Conservation (phyloP, 2,113 vertebrate genomes). For the Gymnocephalus cernua region DNA sequence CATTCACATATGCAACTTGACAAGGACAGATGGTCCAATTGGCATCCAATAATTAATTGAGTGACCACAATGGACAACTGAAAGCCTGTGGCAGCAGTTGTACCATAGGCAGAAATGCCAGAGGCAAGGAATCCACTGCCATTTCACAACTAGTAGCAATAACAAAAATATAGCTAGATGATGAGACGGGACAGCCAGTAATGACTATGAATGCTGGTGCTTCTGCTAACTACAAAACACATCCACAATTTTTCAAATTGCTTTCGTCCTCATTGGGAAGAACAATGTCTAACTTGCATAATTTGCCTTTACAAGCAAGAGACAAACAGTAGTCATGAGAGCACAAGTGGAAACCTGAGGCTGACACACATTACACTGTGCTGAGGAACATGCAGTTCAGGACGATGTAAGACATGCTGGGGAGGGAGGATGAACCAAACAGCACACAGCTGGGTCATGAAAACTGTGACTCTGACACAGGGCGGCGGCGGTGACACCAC, state of each 20-base stretch:
- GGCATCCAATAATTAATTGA: slow-evolving; percentile 20
- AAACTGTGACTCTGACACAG: slow-evolving; percentile 66
- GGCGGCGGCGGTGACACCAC: slow-evolving; percentile 93
- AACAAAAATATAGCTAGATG: slow-evolving; percentile 26
- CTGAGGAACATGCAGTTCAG: slow-evolving; percentile 73
- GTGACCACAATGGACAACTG: not conserved
- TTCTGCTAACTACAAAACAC: slow-evolving; percentile 11
- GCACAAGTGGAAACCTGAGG: slow-evolving; percentile 40
- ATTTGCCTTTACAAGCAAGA: slow-evolving; percentile 46
- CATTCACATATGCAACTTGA: slow-evolving; percentile 14
- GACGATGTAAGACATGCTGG: slow-evolving; percentile 63
- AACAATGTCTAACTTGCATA: slow-evolving; percentile 11
- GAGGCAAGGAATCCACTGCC: not conserved
- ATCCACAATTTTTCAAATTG: slow-evolving; percentile 14
- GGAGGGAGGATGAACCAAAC: slow-evolving; percentile 46
- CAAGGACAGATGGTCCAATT: not conserved
- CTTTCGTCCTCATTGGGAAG: not conserved
- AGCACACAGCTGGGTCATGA: slow-evolving; percentile 58
- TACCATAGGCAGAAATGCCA: slow-evolving; percentile 20
- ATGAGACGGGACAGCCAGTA: slow-evolving; percentile 35
- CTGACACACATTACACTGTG: slow-evolving; percentile 51
- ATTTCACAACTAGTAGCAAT: slow-evolving; percentile 10
- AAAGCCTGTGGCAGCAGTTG: not conserved
- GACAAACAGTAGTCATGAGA: slow-evolving; percentile 30
- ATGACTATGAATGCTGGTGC: slow-evolving; percentile 17